phyloP scores from a whole-genome alignment of 2,113 vertebrate genomes.

The Circaetus gallicus region DNA sequence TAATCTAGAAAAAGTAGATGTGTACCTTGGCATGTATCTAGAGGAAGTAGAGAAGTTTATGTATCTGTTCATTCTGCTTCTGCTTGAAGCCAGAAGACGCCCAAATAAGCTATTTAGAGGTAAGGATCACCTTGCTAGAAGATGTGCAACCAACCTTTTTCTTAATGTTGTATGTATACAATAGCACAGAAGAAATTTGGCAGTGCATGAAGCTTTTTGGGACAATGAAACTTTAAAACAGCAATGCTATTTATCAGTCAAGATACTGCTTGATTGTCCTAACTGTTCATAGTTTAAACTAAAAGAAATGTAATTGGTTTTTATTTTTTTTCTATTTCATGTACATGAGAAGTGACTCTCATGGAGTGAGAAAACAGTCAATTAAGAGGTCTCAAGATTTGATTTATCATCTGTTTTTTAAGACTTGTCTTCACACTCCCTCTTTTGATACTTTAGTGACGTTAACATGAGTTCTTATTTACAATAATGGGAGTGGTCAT shows the following conservation, averaged over 20 bases:
- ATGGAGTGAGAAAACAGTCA: background rate
- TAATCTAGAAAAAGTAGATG: background rate
- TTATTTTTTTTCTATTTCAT: background rate
- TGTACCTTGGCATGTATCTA: background rate
- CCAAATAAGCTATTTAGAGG: background rate
- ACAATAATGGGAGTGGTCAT: too few relatives aligned
- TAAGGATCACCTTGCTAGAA: background rate
- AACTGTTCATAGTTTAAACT: background rate
- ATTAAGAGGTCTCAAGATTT: background rate
- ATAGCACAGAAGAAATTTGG: background rate
- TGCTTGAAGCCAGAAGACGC: background rate
- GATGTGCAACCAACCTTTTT: background rate
- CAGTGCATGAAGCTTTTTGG: background rate
- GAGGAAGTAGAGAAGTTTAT: background rate
- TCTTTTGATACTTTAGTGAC: background rate
- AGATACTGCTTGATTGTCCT: background rate
- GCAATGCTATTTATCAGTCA: background rate
- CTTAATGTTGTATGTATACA: background rate
- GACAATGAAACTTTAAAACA: background rate
- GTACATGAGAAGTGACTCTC: background rate
- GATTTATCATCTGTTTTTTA: background rate
- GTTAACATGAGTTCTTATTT: background rate
- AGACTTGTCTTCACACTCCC: accelerated
- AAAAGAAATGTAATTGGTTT: background rate
- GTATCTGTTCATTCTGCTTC: background rate